A percentile compares a stretch with the other conserved stretches of the same genome.
Conservation (phyloP, 1,140 invertebrate species). For the Pachyrhynchus sulphureomaculatus region DNA sequence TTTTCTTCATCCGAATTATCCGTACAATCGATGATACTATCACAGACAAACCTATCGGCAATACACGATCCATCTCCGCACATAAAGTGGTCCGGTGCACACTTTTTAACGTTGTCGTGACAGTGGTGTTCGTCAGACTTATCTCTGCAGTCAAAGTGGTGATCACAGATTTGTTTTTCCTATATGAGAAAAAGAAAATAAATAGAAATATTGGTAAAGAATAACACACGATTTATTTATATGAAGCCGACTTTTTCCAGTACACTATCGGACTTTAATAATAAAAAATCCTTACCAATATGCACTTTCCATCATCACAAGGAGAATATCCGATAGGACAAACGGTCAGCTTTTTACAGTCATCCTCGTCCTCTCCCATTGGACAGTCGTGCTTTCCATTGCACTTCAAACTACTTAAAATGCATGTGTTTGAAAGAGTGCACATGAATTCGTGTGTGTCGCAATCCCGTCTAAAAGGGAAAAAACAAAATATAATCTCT, state of each 20-base stretch:
- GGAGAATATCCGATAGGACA: constrained; percentile 52
- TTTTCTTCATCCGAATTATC: constrained; percentile 72
- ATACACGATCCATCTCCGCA: constrained; percentile 66
- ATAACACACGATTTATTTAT: no score
- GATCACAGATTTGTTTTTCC: constrained; percentile 65
- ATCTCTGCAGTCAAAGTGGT: constrained; percentile 71
- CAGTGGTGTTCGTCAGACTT: constrained; percentile 74
- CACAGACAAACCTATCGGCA: constrained; percentile 63
- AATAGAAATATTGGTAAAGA: no score
- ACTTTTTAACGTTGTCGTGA: constrained; percentile 41
- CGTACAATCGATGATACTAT: constrained; percentile 73
- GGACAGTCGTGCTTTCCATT: constrained; percentile 70
- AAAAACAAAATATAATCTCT: no score
- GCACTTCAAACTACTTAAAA: constrained; percentile 63
- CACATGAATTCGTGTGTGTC: constrained; percentile 57
- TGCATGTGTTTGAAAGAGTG: constrained; percentile 61
- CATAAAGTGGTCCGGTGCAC: constrained; percentile 52
- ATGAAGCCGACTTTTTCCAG: no score
- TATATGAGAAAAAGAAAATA: not conserved
- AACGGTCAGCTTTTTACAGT: constrained; percentile 53
- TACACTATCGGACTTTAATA: not conserved
- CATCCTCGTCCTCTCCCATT: constrained; percentile 67
- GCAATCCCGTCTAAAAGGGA: constrained; percentile 50
- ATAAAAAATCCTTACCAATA: constrained; percentile 34
- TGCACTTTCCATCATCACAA: constrained; percentile 59